Percentiles rank a stretch among this genome's conserved stretches.
These are phyloP conservation scores for Anastrepha obliqua DNA, from an alignment of 1,140 invertebrate species.

Conservation along the genomic window DNA sequence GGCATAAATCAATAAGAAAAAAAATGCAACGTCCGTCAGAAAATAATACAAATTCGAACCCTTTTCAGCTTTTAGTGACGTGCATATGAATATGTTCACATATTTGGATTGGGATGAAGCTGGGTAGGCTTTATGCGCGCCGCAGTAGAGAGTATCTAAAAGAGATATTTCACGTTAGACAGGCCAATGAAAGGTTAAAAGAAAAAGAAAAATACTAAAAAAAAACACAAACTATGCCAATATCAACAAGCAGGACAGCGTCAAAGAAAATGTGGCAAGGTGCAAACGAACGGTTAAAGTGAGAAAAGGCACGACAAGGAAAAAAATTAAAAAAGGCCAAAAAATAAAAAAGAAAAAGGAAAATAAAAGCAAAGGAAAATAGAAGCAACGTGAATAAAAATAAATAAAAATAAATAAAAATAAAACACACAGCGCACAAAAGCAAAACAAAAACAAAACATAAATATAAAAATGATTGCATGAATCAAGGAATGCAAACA, in stretches of 20 bases:
- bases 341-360: background rate
- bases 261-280: background rate
- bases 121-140: background rate
- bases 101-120: background rate
- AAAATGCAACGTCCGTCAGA: background rate
- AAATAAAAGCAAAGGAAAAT: background rate
- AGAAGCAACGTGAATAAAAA: background rate
- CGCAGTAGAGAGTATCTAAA: background rate
- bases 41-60: background rate
- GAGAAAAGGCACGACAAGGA: background rate
- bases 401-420: background rate
- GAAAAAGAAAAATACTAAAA: background rate
- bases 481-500: conserved; percentile 46
- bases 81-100: too few relatives aligned
- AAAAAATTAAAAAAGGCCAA: background rate
- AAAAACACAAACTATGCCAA: background rate
- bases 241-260: background rate
- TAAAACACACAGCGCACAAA: background rate
- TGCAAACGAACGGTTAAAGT: background rate
- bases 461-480: background rate
- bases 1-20: conserved; percentile 5
- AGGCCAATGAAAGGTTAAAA: conserved; percentile 24
- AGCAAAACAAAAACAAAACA: background rate
- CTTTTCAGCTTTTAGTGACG: background rate
- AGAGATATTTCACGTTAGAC: conserved; percentile 26